These are phyloP conservation scores for Caenorhabditis macrosperma DNA, from an alignment of 2,888 invertebrate species.

Conservation along the genomic window DNA sequence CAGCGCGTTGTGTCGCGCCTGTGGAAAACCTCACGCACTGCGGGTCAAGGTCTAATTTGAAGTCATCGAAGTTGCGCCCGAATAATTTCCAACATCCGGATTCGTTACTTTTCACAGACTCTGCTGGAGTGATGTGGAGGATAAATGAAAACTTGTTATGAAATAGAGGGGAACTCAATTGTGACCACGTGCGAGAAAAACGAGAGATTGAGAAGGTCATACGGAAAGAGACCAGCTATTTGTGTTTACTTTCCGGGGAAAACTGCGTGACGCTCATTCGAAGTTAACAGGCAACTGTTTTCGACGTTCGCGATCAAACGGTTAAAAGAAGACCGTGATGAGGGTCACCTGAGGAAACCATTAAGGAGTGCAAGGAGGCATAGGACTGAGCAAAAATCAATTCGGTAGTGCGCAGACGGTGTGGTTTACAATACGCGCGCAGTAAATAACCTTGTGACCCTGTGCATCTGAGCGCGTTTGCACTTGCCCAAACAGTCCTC, in stretches of 20 bases:
- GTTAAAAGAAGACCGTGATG: too few relatives aligned
- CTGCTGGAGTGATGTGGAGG: too few relatives aligned
- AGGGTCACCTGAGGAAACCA: too few relatives aligned
- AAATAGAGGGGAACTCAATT: conserved; percentile 3
- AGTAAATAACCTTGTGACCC: background rate
- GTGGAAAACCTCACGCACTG: conserved; percentile 41
- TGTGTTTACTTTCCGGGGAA: conserved; percentile 42
- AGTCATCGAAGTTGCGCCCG: conserved; percentile 18
- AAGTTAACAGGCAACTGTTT: background rate
- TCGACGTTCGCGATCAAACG: background rate
- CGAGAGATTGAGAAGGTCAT: conserved; percentile 22
- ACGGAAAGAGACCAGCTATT: conserved; percentile 30
- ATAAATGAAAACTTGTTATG: background rate
- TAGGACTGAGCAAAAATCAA: background rate
- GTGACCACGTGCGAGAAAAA: conserved; percentile 7
- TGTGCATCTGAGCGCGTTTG: conserved; percentile 14
- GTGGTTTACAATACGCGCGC: background rate
- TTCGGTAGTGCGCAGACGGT: background rate
- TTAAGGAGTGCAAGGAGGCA: too few relatives aligned
- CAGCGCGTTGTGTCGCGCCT: conserved; percentile 47
- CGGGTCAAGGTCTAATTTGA: conserved; percentile 60
- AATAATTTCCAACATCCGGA: background rate
- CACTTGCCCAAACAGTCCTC: background rate
- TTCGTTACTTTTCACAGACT: background rate
- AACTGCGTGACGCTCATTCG: background rate